A percentile compares a stretch with the other conserved stretches of the same genome.
These are phyloP conservation scores for Sycophaga agraensis DNA, from an alignment of 1,140 invertebrate genomes.

Conservation along the genomic window DNA sequence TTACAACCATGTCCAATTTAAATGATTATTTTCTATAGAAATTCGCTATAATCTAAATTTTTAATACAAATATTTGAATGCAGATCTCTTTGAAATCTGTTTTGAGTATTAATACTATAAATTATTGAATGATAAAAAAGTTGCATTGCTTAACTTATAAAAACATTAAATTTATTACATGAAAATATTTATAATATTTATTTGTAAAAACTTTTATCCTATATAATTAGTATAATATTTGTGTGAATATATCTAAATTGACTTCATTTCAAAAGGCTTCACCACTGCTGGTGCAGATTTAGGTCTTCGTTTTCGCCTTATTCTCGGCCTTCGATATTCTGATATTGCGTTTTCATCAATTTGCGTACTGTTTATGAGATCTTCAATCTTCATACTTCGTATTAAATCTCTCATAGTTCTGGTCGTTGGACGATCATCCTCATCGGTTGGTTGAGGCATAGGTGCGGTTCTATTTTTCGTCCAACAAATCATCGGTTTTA, in stretches of 20 bases:
- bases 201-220: too few relatives aligned
- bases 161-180: not conserved
- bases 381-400: slow-evolving; percentile 15
- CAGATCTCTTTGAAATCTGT: too few relatives aligned
- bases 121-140: too few relatives aligned
- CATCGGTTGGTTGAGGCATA: not conserved
- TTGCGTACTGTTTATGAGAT: slow-evolving; percentile 9
- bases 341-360: not conserved
- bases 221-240: too few relatives aligned
- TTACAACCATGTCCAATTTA: too few relatives aligned
- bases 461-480: slow-evolving; percentile 23
- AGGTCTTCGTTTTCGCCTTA: slow-evolving; percentile 4
- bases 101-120: too few relatives aligned
- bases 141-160: too few relatives aligned
- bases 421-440: not conserved
- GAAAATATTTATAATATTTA: not conserved
- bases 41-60: too few relatives aligned
- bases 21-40: too few relatives aligned
- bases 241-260: too few relatives aligned
- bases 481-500: too few relatives aligned
- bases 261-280: not conserved
- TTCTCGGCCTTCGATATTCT: not conserved
- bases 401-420: slow-evolving; percentile 15
- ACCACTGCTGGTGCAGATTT: slow-evolving; percentile 8
- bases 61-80: too few relatives aligned